Base-by-base conservation (phyloP, 2,797 vertebrate species). In the Acanthurus leucopareius region DNA sequence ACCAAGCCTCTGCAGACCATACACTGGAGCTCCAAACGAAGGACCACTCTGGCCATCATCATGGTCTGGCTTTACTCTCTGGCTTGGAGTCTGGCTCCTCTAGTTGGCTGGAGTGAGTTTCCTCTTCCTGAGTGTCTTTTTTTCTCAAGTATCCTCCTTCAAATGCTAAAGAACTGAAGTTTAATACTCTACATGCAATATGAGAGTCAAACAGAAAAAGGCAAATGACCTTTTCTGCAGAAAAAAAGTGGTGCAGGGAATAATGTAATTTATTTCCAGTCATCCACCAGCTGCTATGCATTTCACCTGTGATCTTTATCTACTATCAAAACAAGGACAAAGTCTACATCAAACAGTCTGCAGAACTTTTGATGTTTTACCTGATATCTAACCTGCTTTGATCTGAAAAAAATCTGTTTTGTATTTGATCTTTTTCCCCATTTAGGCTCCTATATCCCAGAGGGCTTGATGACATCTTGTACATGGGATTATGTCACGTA, bases 51-150 rank as follows among this genome's bases (percentile, higher is more conserved):
- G 69, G 95, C 96, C 84, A 96, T 99, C 84, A 54, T 96, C 56
- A 89, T 95, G 56, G 93, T 98, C 86, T 99, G 97, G 97, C 89
- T 98, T 66, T 98, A 98, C 71, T 96, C 97, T 47, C 84, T 99
- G 90, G 96, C 95, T 56, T 99, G 98, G 98, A 99, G 97, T 83
- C 94, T 99, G 65, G 97, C 97, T 0, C 97, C 97, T 75, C 96
- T 99, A 71, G 92, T 99, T 79, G 98, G 98, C 90, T 99, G 97
- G 98, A 99, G 97, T 98, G 93, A 96, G 93, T 92, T 61, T 49
- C 28, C 13, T 65, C 54, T 53, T 16, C 13, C 10, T 48, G 11
- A 16, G 16, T 14, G 20, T 71, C 49, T 64, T 67, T 59, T 63
- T 2, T 2, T 32, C 5, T 3, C 32, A 32, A 32, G 32, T 32